Base-by-base conservation (phyloP, 92 coral and sea anemone genomes). In the Metridium senile region DNA sequence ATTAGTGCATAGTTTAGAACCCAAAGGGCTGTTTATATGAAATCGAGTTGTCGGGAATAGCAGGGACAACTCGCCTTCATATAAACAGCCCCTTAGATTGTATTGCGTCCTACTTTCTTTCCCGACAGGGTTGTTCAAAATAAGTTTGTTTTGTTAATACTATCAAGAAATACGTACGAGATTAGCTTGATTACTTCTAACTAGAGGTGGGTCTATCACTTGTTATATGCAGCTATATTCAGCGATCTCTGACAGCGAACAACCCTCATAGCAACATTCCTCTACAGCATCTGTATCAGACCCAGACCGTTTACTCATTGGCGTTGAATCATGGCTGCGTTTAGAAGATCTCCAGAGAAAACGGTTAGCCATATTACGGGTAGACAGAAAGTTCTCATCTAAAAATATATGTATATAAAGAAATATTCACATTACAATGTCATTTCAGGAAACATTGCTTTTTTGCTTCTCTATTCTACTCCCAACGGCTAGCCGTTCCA, bases 181-280 rank as follows among this genome's bases (percentile, higher is more conserved):
- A 4, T 39, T 13, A 39, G 49, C 49, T 39, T 39, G 13, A 4
- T 4, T 4, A 39, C 8, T 39, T 39, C 49, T 39, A 39, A 39
- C 13, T 39, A 39, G 49, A n/a, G n/a, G 8, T 39, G 8, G 13
- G 49, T 6, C 49, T 10, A 29, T 34, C n/a, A 51, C 20, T 51
- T 54, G 64, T 26, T 71, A 71, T 62, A 0, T 49, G 76, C 20
- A 34, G 61, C 26, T 0, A 71, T 86, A 86, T 81, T 86, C 90
- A 32, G 86, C 64, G 9, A 86, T 63, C 75, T 86, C 90, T 64
- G 83, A 79, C 23, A 64, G 0, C 23, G 83, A 53, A 56, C 90
- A 86, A 6, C 79, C 79, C 66, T 86, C 83, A 0, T 3, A 1
- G 19, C 90, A 86, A 33, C 90, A 86, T 35, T 86, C 90, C 27